These are phyloP conservation scores for Camponotus pennsylvanicus DNA, from an alignment of 1,140 invertebrate species.

Conservation along the genomic window DNA sequence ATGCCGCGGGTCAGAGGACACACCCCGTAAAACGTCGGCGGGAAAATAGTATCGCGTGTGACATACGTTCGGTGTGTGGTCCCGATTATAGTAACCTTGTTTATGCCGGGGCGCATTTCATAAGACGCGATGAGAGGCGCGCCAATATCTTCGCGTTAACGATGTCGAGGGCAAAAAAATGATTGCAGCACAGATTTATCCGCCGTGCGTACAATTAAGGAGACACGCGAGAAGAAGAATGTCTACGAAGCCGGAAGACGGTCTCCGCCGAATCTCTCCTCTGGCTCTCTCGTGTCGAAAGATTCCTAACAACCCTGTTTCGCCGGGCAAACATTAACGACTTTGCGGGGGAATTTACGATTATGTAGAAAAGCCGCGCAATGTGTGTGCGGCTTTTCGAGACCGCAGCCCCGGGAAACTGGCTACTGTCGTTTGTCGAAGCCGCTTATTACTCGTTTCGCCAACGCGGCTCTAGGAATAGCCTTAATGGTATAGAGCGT, in stretches of 20 bases:
- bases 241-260: not conserved
- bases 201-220: slow-evolving; percentile 10
- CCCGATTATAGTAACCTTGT: slow-evolving; percentile 35
- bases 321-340: slow-evolving; percentile 52
- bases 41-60: not conserved
- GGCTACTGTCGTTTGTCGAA: slow-evolving; percentile 53
- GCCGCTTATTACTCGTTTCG: slow-evolving; percentile 70
- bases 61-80: slow-evolving; percentile 29
- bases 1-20: slow-evolving; percentile 74
- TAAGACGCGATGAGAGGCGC: not conserved
- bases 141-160: slow-evolving; percentile 31
- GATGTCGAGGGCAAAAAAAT: slow-evolving; percentile 1
- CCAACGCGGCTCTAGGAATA: slow-evolving; percentile 72
- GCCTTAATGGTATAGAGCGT: slow-evolving; percentile 60
- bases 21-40: slow-evolving; percentile 63
- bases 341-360: slow-evolving; percentile 63
- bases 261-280: too few species aligned
- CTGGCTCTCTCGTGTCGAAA: not conserved
- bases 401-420: slow-evolving; percentile 36
- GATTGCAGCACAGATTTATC: slow-evolving; percentile 26
- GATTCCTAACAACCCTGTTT: slow-evolving; percentile 13
- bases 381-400: slow-evolving; percentile 26
- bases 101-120: slow-evolving; percentile 6
- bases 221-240: slow-evolving; percentile 9
- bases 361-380: slow-evolving; percentile 60